These are phyloP conservation scores for Guaruba guarouba DNA, from an alignment of 2,113 vertebrate genomes.

Conservation along the genomic window DNA sequence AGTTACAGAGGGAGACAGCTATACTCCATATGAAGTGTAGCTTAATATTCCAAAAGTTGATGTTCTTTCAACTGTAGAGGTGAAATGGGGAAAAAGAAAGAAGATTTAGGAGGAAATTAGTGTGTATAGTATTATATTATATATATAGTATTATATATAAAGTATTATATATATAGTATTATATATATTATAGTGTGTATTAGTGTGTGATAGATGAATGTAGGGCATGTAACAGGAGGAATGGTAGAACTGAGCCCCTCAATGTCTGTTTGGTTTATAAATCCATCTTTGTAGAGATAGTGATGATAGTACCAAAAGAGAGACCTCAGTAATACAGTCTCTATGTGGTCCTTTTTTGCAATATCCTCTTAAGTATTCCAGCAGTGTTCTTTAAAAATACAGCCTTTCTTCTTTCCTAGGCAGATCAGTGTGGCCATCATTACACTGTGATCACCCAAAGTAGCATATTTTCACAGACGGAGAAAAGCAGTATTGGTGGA, in stretches of 20 bases:
- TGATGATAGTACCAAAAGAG: neutral
- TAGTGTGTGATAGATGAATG: neutral
- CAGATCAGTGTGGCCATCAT: neutral
- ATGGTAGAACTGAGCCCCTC: neutral
- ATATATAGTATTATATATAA: too few relatives aligned
- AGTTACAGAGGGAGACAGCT: neutral
- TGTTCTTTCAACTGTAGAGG: neutral
- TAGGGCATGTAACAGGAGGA: neutral
- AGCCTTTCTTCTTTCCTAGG: neutral
- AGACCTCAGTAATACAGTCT: neutral
- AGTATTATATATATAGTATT: too few relatives aligned
- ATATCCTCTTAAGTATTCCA: neutral
- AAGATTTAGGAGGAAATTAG: neutral
- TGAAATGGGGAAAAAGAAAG: neutral
- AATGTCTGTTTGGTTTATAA: neutral
- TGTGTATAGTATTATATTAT: neutral
- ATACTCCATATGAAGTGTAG: neutral
- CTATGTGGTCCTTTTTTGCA: neutral
- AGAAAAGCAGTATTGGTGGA: neutral
- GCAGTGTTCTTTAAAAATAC: neutral
- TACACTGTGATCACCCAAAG: neutral
- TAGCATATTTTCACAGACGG: neutral
- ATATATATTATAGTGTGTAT: too few relatives aligned
- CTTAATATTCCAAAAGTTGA: neutral
- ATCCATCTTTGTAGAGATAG: neutral